Conservation (phyloP, 2,113 vertebrate species). For the Lampris incognitus region DNA sequence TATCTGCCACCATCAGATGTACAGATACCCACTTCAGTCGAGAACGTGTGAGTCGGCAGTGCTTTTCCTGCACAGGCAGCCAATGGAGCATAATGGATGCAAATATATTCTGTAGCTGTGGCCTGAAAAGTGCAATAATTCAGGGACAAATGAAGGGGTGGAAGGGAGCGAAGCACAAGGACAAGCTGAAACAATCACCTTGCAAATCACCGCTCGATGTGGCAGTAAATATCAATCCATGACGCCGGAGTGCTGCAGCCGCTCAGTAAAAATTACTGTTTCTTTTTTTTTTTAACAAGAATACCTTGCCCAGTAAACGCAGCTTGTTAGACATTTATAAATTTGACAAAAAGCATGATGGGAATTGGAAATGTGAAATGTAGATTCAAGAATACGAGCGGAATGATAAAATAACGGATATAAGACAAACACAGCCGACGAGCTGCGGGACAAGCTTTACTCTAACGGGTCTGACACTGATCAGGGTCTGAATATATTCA, state of each 20-base stretch:
- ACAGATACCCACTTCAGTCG: slow-evolving; percentile 38
- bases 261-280: no score
- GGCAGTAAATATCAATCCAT: slow-evolving; percentile 18
- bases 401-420: no score
- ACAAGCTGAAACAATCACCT: slow-evolving; percentile 35
- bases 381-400: no score
- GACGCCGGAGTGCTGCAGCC: no score
- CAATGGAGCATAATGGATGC: slow-evolving; percentile 24
- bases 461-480: no score
- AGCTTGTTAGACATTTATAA: no score
- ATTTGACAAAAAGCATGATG: background rate
- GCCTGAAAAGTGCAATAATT: slow-evolving; percentile 23
- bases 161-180: slow-evolving; percentile 6
- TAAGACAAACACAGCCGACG: no score
- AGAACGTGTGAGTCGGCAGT: slow-evolving; percentile 2
- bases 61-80: slow-evolving; percentile 3
- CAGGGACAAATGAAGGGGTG: slow-evolving; percentile 30
- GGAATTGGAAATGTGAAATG: no score
- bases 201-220: slow-evolving; percentile 26
- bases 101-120: slow-evolving; percentile 36
- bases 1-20: slow-evolving; percentile 8
- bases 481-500: no score
- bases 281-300: background rate
- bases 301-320: background rate
- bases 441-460: no score